Evolutionary conservation across 1,140 invertebrate species (phyloP), one percentile per base, ranked within the genome.

Genomic region (Trissolcus basalis): DNA sequence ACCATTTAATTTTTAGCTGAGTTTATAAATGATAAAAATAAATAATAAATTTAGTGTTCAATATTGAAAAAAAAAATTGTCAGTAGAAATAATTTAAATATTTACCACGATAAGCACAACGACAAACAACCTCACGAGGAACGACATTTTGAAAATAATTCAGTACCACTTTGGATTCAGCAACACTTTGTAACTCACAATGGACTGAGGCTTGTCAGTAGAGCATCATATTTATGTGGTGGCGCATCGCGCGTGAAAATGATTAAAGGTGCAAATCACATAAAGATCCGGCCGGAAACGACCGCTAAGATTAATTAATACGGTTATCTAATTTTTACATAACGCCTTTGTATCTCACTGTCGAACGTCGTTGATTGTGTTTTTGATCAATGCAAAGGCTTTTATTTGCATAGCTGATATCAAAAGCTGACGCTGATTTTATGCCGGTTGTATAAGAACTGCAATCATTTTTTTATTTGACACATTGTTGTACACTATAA

Each of bases 291-390:
- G 32, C 44, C 60, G 65, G 60, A 71, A 70, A 14, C 32, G 43
- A 41, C 45, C 44, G 64, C 49, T 60, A 70, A 63, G 56, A 49
- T 77, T 77, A 81, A 81, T 79, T 75, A 33, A 54, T 48, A 43
- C 8, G 49, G 41, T 53, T 73, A 76, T 35, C 61, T 54, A 13
- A 49, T 73, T 78, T 81, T 69, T 69, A 77, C 67, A 35, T 81
- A 81, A 81, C 61, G 7, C 11, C 14, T 39, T 59, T 71, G 64
- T 60, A 69, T 59, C 15, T 10, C 1, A 9, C 12, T 16, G 61
- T 47, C 35, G 48, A 77, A 67, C 61, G 45, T 13, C 33, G 32
- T 19, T 32, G 44, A 49, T 65, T 70, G 54, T 59, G 36, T 60
- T 61, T 59, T 48, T 16, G 16, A 9, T n/a, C 15, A 45, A 39